A percentile compares a stretch with the other conserved stretches of the same genome.
Evolutionary conservation across 2,113 vertebrate species (phyloP).

Genomic region (Oophaga pumilio): DNA sequence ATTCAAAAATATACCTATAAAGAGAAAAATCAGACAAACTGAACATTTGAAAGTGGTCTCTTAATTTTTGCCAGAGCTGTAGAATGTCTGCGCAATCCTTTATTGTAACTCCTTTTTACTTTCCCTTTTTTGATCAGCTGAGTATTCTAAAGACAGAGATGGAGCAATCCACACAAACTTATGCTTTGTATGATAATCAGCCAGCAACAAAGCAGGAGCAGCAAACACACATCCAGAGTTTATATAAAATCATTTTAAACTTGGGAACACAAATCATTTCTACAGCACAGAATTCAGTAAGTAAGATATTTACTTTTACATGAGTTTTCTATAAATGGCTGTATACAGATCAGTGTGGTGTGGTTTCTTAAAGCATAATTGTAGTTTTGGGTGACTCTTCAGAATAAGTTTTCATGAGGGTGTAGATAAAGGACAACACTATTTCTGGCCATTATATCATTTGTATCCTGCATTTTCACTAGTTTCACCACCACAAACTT

Average conservation of each 20-base stretch:
- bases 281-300: constrained; percentile 76
- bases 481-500: too few species aligned
- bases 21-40: too few species aligned
- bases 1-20: too few species aligned
- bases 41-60: too few species aligned
- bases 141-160: constrained; percentile 67
- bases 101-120: not conserved
- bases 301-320: constrained; percentile 57
- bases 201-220: constrained; percentile 71
- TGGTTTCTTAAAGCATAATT: too few species aligned
- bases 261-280: constrained; percentile 79
- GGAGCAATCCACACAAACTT: constrained; percentile 63
- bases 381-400: too few species aligned
- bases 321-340: not conserved
- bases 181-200: constrained; percentile 62
- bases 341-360: too few species aligned
- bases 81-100: not conserved
- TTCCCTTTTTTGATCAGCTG: constrained; percentile 65
- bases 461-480: too few species aligned
- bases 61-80: too few species aligned
- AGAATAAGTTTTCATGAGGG: too few species aligned
- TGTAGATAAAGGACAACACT: too few species aligned
- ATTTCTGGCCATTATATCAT: too few species aligned
- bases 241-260: constrained; percentile 71
- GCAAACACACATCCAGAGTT: constrained; percentile 69